A percentile compares a stretch with the other conserved stretches of the same genome.
Evolutionary conservation across 1,140 invertebrate species (phyloP).

Genomic region (Onthophagus taurus): DNA sequence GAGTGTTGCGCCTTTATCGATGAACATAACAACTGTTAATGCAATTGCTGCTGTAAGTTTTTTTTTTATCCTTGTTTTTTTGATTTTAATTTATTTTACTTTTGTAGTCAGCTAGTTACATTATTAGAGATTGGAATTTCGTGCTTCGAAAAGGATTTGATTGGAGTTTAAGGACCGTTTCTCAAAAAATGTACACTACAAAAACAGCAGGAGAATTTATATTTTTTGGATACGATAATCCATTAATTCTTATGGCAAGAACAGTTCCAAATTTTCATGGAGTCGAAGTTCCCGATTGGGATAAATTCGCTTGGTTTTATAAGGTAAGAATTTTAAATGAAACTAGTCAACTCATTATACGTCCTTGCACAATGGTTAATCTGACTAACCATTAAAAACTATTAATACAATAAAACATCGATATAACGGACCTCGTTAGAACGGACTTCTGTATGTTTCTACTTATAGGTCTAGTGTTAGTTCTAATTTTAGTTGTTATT

Average conservation of each 20-base stretch:
- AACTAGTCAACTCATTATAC: too few relatives aligned
- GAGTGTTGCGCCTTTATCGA: conserved; percentile 65
- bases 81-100: not conserved
- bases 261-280: conserved; percentile 44
- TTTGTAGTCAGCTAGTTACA: conserved; percentile 6
- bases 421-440: too few relatives aligned
- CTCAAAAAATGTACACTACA: conserved; percentile 41
- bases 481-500: too few relatives aligned
- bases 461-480: too few relatives aligned
- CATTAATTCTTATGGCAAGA: conserved; percentile 52
- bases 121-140: conserved; percentile 8
- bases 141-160: conserved; percentile 5
- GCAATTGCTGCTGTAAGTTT: conserved; percentile 67
- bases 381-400: too few relatives aligned
- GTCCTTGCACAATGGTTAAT: too few relatives aligned
- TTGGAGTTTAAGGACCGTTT: conserved; percentile 17
- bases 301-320: conserved; percentile 75
- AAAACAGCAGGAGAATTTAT: conserved; percentile 63
- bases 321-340: conserved; percentile 47
- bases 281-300: conserved; percentile 48
- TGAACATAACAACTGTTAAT: conserved; percentile 72
- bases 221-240: conserved; percentile 67
- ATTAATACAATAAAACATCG: too few relatives aligned
- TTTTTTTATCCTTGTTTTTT: conserved; percentile 2
- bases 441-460: too few relatives aligned